Base-by-base conservation (phyloP, 2,113 vertebrate species). In the Epinephelus lanceolatus region DNA sequence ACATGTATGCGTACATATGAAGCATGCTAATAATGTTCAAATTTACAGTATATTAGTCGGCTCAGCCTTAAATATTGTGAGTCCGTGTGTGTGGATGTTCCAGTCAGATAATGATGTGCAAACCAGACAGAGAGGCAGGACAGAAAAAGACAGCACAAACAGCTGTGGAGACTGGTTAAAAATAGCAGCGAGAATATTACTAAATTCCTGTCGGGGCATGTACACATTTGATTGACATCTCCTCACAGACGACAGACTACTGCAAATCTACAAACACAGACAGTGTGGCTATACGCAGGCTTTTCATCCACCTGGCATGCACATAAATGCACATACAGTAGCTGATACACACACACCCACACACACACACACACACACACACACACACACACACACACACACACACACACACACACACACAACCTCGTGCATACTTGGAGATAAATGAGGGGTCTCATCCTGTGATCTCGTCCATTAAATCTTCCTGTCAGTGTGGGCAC, bases 391-490 rank as follows among this genome's bases (percentile, higher is more conserved):
- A 62, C 49, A 65, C 51, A 49, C 17, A 42, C 42, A 42, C 70
- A 71, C 69, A 66, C 33, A 62, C 49, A 65, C 51, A 53, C 33
- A 37, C 52, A 55, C 59, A 27, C 52, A 12, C 23, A 21, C 47
- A 19, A 42, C 42, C 17, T 18, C 25, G 25, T n/a, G 6, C 52
- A 27, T 63, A 70, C 61, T 6, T n/a, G n/a, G 47, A 72, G 78
- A 86, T 86, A 86, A 85, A 77, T 78, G 81, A 78, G 30, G 23
- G 61, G 56, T 76, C 37, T 80, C 42, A 37, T 69, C 17, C 45
- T 40, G 63, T 68, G 71, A 69, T 84, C 49, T 42, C 78, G 63
- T 80, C 68, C 72, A 77, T 83, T 82, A 88, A 83, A 62, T 88
- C 75, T 65, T 33, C 42, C 71, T 75, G 84, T 57, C 57, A 63